Base-by-base conservation (phyloP, 2,113 vertebrate genomes). In the Ceyx melanurus region DNA sequence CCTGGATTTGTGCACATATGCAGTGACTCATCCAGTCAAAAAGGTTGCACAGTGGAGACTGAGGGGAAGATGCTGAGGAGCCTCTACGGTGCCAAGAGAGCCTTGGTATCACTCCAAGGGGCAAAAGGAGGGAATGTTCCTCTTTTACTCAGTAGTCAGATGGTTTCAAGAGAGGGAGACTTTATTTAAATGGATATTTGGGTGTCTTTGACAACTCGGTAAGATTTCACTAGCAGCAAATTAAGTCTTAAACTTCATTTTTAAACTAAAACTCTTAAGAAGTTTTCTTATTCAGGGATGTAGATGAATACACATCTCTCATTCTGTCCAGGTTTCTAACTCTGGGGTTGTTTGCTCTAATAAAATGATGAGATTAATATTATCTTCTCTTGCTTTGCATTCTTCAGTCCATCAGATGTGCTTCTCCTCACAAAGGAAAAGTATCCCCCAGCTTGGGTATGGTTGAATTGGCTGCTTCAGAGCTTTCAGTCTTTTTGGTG, bases 21-120 rank as follows among this genome's bases (percentile, higher is more conserved):
- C 46, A 67, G 83, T 86, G 93, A 93, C 61, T 92, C 89, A 93
- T 86, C 29, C 68, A 67, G 70, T 29, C 9, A 2, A n/a, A 91
- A 96, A 86, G 53, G 83, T 56, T 86, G 60, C 84, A 48, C 73
- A 68, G 70, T 42, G 70, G 45, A 89, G 42, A 72, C 45, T 23
- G 81, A 84, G 19, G 35, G 77, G 78, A 72, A 75, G 8, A 22
- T 53, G 66, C 78, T 93, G 93, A 87, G 78, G 71, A 91, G 46
- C 62, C 33, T 89, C 50, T 65, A 20, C 16, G 42, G 46, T 57
- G 54, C 84, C 84, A 94, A 68, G 40, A 79, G 70, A 85, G 35
- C 61, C 15, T 82, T 87, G 66, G 75, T 48, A 82, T 50, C 42
- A 37, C 26, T 45, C 78, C 53, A 71, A 74, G 40, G 48, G 40